These are phyloP conservation scores for Maconellicoccus hirsutus DNA, from an alignment of 1,140 invertebrate genomes.

Conservation along the genomic window DNA sequence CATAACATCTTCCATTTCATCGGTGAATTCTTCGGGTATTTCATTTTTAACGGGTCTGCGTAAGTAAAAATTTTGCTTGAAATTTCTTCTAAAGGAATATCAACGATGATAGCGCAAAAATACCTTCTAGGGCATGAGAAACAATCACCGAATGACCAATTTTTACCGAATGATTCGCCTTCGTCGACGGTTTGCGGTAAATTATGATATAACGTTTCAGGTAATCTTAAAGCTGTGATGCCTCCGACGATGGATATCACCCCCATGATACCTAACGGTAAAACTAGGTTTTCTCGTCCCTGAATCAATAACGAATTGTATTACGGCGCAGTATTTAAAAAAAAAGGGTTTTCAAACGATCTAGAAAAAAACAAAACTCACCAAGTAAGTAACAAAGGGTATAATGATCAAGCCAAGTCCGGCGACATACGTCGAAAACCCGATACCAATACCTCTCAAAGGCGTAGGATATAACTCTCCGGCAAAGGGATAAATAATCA, in stretches of 20 bases:
- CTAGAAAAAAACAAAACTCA: conserved; percentile 33
- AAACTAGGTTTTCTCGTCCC: conserved; percentile 69
- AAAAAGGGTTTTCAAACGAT: conserved; percentile 14
- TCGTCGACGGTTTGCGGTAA: conserved; percentile 74
- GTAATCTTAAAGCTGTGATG: conserved; percentile 59
- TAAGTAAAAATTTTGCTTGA: background rate
- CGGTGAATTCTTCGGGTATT: conserved; percentile 37
- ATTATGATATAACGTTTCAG: conserved; percentile 66
- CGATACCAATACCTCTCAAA: conserved; percentile 71
- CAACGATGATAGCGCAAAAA: too few species aligned
- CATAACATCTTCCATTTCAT: conserved; percentile 27
- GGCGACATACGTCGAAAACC: conserved; percentile 77
- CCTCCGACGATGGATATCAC: conserved; percentile 64
- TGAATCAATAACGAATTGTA: conserved; percentile 32
- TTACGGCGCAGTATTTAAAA: background rate
- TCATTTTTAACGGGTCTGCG: conserved; percentile 31
- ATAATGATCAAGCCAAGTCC: conserved; percentile 77
- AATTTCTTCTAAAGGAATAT: background rate
- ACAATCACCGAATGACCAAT: conserved; percentile 62
- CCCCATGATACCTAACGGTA: conserved; percentile 70
- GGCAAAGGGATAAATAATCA: conserved; percentile 82
- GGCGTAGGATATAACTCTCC: conserved; percentile 80
- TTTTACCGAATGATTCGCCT: conserved; percentile 75
- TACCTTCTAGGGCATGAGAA: conserved; percentile 52
- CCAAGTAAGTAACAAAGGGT: conserved; percentile 79